Evolutionary conservation across 2,113 vertebrate species (phyloP).

Genomic region (Lepus europaeus): DNA sequence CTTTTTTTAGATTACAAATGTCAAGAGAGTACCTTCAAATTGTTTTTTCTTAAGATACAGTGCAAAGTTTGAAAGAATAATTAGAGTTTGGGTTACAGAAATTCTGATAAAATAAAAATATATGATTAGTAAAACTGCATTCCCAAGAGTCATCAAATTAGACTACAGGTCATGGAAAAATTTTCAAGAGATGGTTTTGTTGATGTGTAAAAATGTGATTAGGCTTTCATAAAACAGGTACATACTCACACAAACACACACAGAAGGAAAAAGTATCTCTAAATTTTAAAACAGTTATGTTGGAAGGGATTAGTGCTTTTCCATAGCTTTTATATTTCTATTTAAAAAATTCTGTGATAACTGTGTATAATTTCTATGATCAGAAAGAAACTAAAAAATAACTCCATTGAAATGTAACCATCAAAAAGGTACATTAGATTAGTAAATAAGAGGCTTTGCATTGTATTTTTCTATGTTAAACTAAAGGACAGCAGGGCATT

Average conservation of each 20-base stretch:
- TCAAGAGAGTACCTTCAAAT: not conserved
- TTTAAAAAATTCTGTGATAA: constrained; percentile 9
- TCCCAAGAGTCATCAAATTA: not conserved
- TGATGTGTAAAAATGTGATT: not conserved
- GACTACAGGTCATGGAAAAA: constrained; percentile 5
- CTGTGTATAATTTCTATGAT: not conserved
- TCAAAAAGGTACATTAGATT: not conserved
- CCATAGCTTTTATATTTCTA: not conserved
- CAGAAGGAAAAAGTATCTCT: not conserved
- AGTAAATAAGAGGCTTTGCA: not conserved
- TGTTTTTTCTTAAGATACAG: not conserved
- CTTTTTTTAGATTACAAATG: not conserved
- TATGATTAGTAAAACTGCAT: not conserved
- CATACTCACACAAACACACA: not conserved
- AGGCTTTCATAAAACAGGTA: not conserved
- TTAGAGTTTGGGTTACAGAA: constrained; percentile 3
- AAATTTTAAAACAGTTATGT: not conserved
- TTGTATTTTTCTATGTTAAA: not conserved
- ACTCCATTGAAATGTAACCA: not conserved
- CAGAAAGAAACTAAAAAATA: not conserved
- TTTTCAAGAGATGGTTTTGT: not conserved
- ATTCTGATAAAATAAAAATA: constrained; percentile 37
- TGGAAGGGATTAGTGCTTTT: not conserved
- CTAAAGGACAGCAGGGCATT: not conserved
- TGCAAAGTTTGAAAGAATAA: not conserved